Evolutionary conservation across 2,797 vertebrate genomes (phyloP).

Genomic region (Pogonophryne albipinna): DNA sequence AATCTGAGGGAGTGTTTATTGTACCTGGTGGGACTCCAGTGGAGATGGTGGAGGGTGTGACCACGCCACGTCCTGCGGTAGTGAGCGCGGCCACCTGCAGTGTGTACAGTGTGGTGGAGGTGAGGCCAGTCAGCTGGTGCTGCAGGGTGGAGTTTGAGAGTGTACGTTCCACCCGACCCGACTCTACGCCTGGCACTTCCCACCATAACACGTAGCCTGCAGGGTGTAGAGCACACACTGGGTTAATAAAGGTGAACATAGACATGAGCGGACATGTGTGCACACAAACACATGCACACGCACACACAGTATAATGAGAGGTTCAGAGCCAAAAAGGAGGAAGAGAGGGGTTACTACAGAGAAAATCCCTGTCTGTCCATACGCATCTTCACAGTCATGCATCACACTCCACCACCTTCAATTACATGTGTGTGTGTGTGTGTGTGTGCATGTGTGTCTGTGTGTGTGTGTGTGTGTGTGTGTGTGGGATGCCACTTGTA

Average conservation of each 20-base stretch:
- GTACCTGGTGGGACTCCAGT: constrained; percentile 97
- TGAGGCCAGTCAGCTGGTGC: constrained; percentile 91
- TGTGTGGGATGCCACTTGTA: constrained; percentile 57
- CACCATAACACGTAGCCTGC: constrained; percentile 94
- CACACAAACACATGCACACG: constrained; percentile 16
- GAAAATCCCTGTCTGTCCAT: constrained; percentile 88
- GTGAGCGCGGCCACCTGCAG: constrained; percentile 93
- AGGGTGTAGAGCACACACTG: constrained; percentile 27
- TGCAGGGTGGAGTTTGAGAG: constrained; percentile 90
- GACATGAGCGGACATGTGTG: constrained; percentile 14
- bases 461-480: not conserved
- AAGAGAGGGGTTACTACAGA: constrained; percentile 49
- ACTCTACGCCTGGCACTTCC: constrained; percentile 88
- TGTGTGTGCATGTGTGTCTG: too few relatives aligned
- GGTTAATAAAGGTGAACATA: constrained; percentile 37
- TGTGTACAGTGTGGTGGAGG: constrained; percentile 92
- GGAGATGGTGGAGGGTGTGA: constrained; percentile 92
- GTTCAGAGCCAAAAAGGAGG: constrained; percentile 31
- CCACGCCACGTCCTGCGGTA: constrained; percentile 84
- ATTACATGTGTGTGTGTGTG: constrained; percentile 46
- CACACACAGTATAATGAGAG: constrained; percentile 29
- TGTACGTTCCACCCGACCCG: constrained; percentile 82
- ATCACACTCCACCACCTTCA: constrained; percentile 84
- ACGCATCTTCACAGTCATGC: constrained; percentile 89
- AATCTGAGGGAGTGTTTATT: constrained; percentile 35